Conservation (phyloP, 2,888 invertebrate species). For the Drosophila stalkeri region DNA sequence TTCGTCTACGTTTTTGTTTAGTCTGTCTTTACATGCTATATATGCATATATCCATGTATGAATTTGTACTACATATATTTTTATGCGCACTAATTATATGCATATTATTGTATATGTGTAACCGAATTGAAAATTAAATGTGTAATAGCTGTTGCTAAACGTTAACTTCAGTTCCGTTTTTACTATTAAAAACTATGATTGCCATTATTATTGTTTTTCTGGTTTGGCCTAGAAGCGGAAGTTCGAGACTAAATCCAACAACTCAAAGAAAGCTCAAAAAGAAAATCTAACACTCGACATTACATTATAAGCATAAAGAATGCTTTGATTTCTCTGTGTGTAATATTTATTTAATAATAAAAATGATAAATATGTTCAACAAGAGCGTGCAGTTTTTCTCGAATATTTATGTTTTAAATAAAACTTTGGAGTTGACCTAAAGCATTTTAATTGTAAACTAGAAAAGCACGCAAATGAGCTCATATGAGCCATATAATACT, state of each 20-base stretch:
- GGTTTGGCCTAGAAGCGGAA: conserved; percentile 3
- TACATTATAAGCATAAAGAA: conserved; percentile 25
- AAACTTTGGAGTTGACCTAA: too few species aligned
- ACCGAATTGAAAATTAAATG: conserved; percentile 74
- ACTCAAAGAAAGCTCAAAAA: conserved; percentile 9
- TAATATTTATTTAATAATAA: conserved; percentile 65
- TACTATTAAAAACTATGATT: conserved; percentile 24
- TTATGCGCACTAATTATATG: conserved; percentile 73
- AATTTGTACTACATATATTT: conserved; percentile 54
- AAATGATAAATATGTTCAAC: conserved; percentile 37
- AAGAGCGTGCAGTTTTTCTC: not conserved
- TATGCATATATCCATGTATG: conserved; percentile 34
- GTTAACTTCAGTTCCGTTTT: conserved; percentile 53
- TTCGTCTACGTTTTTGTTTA: conserved; percentile 43
- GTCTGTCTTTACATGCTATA: conserved; percentile 33
- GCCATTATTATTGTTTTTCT: conserved; percentile 30
- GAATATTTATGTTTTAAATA: too few species aligned
- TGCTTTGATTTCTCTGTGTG: conserved; percentile 62
- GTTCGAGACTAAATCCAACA: conserved; percentile 2
- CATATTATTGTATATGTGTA: conserved; percentile 68
- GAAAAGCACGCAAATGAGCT: too few species aligned
- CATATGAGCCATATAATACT: too few species aligned
- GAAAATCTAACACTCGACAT: conserved; percentile 12
- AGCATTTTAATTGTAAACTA: too few species aligned
- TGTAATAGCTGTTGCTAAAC: conserved; percentile 79